These are phyloP conservation scores for Cuculus canorus DNA, from an alignment of 2,797 vertebrate species.

Conservation along the genomic window DNA sequence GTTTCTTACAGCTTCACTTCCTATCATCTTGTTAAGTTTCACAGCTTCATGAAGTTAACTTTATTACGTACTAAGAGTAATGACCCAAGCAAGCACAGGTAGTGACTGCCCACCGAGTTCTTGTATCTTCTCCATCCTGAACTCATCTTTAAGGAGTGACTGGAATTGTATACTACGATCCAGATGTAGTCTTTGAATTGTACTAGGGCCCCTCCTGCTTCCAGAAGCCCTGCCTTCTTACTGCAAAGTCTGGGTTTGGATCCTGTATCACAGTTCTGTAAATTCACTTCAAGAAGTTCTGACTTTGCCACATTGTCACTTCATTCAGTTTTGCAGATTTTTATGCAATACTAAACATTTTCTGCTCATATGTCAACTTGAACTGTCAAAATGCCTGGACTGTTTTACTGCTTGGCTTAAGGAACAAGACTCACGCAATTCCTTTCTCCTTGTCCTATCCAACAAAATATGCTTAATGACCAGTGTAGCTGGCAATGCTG, in stretches of 20 bases:
- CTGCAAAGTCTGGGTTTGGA: background rate
- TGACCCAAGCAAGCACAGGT: background rate
- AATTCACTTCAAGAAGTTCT: background rate
- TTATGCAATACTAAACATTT: background rate
- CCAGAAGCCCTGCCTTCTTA: background rate
- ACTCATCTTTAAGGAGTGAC: background rate
- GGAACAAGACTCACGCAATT: background rate
- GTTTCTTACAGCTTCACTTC: background rate
- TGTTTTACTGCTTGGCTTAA: background rate
- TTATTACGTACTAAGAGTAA: accelerated
- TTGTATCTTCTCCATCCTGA: background rate
- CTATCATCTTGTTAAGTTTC: background rate
- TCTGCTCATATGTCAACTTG: background rate
- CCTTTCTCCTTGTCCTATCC: background rate
- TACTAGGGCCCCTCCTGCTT: background rate
- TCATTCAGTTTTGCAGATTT: background rate
- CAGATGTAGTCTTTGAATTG: background rate
- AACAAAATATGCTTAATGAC: background rate
- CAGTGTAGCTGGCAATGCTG: background rate
- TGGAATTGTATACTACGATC: background rate
- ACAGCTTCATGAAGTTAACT: background rate
- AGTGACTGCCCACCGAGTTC: background rate
- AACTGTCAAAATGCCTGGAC: background rate
- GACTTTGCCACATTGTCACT: background rate
- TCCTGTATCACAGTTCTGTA: background rate